Percentiles rank a stretch among this genome's conserved stretches.
Conservation (phyloP, 2,113 vertebrate genomes). For the Hassar affinis region DNA sequence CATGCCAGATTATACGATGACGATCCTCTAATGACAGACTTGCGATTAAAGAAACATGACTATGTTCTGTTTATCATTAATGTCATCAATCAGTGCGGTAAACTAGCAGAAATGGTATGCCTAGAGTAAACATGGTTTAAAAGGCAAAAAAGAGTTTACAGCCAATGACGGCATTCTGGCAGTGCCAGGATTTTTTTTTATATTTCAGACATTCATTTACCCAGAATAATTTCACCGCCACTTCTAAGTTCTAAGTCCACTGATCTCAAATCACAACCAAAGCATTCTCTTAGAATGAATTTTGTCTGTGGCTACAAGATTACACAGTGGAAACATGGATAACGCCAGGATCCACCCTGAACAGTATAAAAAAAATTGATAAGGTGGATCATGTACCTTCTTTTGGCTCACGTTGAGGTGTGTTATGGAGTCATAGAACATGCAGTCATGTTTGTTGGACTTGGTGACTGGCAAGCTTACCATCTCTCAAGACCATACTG, state of each 20-base stretch:
- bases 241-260: not conserved
- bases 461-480: not conserved
- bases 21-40: not conserved
- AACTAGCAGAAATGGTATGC: not conserved
- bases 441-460: conserved; percentile 5
- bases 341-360: conserved; percentile 33
- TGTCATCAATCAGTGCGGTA: not conserved
- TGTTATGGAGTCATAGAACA: not conserved
- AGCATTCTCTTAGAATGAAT: not conserved
- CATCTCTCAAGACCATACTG: not conserved
- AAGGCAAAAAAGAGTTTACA: not conserved
- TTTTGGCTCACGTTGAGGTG: not conserved
- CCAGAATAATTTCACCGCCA: too few species aligned
- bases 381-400: conserved; percentile 7
- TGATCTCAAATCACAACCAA: not conserved
- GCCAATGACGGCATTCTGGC: not conserved
- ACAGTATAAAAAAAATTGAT: conserved; percentile 26
- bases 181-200: too few species aligned
- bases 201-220: too few species aligned
- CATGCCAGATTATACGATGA: not conserved
- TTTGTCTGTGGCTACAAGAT: not conserved
- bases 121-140: not conserved
- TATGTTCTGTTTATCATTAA: not conserved
- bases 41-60: not conserved
- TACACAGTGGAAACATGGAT: not conserved